phyloP scores from a whole-genome alignment of 2,888 invertebrate genomes.

The Rhagonycha fulva region DNA sequence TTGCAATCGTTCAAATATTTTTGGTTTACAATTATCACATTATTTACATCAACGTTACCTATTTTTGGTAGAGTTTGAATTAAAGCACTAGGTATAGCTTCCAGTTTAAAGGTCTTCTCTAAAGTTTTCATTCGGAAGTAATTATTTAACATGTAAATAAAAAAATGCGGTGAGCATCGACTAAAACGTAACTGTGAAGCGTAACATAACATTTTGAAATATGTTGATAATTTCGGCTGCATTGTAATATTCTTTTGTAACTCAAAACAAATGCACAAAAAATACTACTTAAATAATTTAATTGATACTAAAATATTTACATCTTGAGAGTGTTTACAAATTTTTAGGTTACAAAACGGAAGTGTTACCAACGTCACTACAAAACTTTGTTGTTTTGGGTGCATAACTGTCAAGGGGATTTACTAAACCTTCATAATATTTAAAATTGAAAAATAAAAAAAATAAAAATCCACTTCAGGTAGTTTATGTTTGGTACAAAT shows the following conservation, averaged over 20 bases:
- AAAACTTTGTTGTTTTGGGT: neutral
- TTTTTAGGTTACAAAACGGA: too few species aligned
- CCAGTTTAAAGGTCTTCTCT: slow-evolving; percentile 36
- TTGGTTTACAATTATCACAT: slow-evolving; percentile 40
- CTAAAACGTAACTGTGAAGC: slow-evolving; percentile 25
- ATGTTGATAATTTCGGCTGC: neutral
- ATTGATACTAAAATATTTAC: too few species aligned
- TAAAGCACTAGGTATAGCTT: slow-evolving; percentile 35
- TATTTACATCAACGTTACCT: slow-evolving; percentile 41
- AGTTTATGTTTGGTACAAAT: too few species aligned
- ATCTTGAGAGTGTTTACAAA: too few species aligned
- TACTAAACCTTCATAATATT: too few species aligned
- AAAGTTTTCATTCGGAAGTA: slow-evolving; percentile 43
- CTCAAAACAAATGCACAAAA: neutral
- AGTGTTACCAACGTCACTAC: neutral
- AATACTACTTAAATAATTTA: neutral
- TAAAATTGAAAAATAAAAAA: too few species aligned
- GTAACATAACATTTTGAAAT: slow-evolving; percentile 18
- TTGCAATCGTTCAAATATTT: slow-evolving; percentile 16
- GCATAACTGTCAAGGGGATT: neutral
- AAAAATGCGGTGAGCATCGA: slow-evolving; percentile 40
- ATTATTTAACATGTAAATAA: slow-evolving; percentile 47
- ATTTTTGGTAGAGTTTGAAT: slow-evolving; percentile 9
- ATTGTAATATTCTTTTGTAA: neutral
- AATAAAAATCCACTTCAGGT: too few species aligned